Evolutionary conservation across 1,140 invertebrate genomes (phyloP).

Genomic region (Drosophila sp.): DNA sequence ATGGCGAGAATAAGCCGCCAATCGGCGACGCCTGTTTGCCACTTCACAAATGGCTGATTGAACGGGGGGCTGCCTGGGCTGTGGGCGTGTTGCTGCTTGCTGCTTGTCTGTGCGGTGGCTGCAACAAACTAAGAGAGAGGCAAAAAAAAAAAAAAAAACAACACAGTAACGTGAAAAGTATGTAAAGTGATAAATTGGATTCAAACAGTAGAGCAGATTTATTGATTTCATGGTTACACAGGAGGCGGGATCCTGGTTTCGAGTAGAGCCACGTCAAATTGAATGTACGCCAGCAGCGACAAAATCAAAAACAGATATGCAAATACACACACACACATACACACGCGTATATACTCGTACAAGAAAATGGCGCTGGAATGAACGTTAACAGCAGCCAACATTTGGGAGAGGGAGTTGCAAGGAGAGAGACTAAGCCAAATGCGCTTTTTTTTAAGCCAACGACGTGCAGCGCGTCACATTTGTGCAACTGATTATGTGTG

Average conservation of each 20-base stretch:
- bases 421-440: slow-evolving; percentile 14
- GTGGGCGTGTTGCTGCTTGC: slow-evolving; percentile 39
- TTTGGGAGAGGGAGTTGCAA: background rate
- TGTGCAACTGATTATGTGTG: slow-evolving; percentile 74
- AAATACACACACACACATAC: slow-evolving; percentile 56
- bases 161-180: slow-evolving; percentile 37
- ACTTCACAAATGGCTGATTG: slow-evolving; percentile 62
- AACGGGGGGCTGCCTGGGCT: slow-evolving; percentile 26
- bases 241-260: slow-evolving; percentile 9
- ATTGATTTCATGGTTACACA: slow-evolving; percentile 73
- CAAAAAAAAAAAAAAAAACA: slow-evolving; percentile 20
- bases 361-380: slow-evolving; percentile 43
- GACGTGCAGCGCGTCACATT: slow-evolving; percentile 67
- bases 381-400: slow-evolving; percentile 20
- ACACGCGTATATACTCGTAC: background rate
- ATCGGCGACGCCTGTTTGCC: slow-evolving; percentile 51
- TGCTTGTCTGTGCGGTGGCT: slow-evolving; percentile 20
- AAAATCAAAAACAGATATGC: slow-evolving; percentile 82
- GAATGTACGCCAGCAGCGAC: slow-evolving; percentile 77
- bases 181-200: slow-evolving; percentile 82
- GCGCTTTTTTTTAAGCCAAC: slow-evolving; percentile 33
- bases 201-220: slow-evolving; percentile 81
- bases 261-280: slow-evolving; percentile 70
- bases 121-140: background rate
- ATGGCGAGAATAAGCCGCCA: slow-evolving; percentile 56